Evolutionary conservation across 2,888 invertebrate species (phyloP), one percentile per base, ranked within the genome.

Genomic region (Emmelina monodactyla): DNA sequence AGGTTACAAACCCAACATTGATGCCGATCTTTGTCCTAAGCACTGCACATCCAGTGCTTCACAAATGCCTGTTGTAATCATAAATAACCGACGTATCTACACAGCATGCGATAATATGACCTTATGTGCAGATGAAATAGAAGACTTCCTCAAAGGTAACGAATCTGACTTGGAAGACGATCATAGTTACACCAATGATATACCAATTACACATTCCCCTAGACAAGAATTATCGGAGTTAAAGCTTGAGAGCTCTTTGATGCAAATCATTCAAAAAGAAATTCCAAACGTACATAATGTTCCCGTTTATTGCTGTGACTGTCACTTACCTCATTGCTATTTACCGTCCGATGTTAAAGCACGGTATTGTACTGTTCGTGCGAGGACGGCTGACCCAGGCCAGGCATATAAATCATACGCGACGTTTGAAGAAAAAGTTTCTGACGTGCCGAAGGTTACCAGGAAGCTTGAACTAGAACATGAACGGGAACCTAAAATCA

Each of bases 51-150:
- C 67, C 2, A 70, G 62, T 39, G 54, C 64, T 2, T 62, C 67
- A 1, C 64, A 63, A 31, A 39, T 76, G 2, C 78, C 78, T 2
- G 71, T 68, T 1, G 53, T 78, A 10, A 50, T 78, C 2, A 50
- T 78, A 12, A 78, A 78, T 44, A 69, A 73, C 39, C 54, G 50
- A 38, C 68, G 51, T 30, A 57, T 79, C 10, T 78, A 79, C 41
- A 58, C 71, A 1, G 67, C 67, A 14, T 78, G 78, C 35, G 68
- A 78, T 37, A 73, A 72, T 43, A 59, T 72, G 14, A 55, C 65
- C 25, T 44, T 54, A 31, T 71, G 65, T 31, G 55, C 60, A 4
- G 55, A 67, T 30, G 66, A 67, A 53, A 46, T 73, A 12, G 55
- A 54, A n/a, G 47, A 58, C 10, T 68, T 56, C 35, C 43, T 72